Percentiles rank a stretch among this genome's conserved stretches.
Conservation (phyloP, 2,888 invertebrate species). For the Slavum lentiscoides region DNA sequence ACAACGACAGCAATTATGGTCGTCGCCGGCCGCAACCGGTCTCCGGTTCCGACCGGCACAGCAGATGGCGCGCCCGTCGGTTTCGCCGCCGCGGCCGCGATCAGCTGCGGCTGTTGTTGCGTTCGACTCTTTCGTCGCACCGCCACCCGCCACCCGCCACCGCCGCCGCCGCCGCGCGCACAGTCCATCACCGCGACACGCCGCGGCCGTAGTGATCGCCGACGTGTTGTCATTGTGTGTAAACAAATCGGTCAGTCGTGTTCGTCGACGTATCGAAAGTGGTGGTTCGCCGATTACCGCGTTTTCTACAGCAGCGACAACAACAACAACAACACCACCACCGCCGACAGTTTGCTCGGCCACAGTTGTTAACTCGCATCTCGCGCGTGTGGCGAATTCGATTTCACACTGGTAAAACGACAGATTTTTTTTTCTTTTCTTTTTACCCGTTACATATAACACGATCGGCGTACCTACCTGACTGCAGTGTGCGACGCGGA, state of each 20-base stretch:
- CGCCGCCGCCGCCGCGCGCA: neutral
- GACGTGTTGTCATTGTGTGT: neutral
- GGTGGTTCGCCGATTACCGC: neutral
- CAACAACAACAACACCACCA: no score
- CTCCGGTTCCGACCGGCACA: no score
- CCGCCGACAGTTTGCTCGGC: no score
- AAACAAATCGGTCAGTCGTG: constrained; percentile 31
- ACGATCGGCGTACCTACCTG: neutral
- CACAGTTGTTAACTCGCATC: neutral
- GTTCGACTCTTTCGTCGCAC: no score
- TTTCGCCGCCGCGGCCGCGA: neutral
- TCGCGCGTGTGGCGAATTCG: neutral
- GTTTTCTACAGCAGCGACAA: no score
- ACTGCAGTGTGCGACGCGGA: no score
- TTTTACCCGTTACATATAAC: no score
- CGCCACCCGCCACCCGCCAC: neutral
- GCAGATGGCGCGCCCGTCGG: no score
- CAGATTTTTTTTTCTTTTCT: no score
- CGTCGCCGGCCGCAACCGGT: no score
- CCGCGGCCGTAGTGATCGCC: neutral
- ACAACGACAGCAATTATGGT: no score
- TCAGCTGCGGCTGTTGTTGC: no score
- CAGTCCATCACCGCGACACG: neutral
- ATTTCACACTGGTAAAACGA: constrained; percentile 18
- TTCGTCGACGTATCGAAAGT: constrained; percentile 5